Evolutionary conservation across 2,113 vertebrate species (phyloP).

Genomic region (human): GRCh38 chr18:55947501-55948000

Average conservation of each 20-base stretch:
- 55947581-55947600: background rate
- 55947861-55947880: background rate
- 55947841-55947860: background rate
- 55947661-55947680: background rate
- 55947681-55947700: background rate
- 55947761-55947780: background rate
- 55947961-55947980: background rate
- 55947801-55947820: background rate
- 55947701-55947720: background rate
- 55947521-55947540: background rate
- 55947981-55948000: background rate
- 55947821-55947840: background rate
- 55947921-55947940: background rate
- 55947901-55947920: background rate
- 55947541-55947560: background rate
- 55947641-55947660: background rate
- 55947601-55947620: background rate
- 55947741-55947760: background rate
- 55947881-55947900: no score
- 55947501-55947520: background rate
- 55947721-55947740: background rate
- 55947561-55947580: background rate
- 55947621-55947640: background rate
- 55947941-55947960: background rate
- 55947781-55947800: background rate